Conservation (phyloP, 2,113 vertebrate species). For the Poeciliopsis occidentalis region DNA sequence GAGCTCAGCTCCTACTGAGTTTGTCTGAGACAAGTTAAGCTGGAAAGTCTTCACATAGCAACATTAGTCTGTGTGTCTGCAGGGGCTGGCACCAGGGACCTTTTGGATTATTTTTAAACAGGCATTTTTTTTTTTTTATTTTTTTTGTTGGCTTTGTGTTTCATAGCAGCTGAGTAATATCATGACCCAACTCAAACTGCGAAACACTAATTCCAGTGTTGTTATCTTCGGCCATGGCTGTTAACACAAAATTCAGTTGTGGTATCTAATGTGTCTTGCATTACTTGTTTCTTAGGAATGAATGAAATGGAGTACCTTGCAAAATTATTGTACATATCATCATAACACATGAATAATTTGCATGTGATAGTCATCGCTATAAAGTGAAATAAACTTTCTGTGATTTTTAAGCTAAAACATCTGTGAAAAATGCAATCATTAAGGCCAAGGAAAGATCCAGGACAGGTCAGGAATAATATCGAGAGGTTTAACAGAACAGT, state of each 20-base stretch:
- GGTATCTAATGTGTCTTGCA: background rate
- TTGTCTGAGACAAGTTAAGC: constrained; percentile 66
- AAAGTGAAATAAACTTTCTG: too few relatives aligned
- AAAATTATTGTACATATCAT: background rate
- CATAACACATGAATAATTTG: background rate
- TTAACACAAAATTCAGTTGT: background rate
- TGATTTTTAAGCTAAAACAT: too few relatives aligned
- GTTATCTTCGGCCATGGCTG: background rate
- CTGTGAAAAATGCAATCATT: too few relatives aligned
- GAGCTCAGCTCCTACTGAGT: constrained; percentile 65
- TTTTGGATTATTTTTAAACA: constrained; percentile 16
- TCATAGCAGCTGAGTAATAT: background rate
- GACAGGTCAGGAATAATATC: too few relatives aligned
- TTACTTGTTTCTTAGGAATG: background rate
- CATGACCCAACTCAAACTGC: constrained; percentile 21
- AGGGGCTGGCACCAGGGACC: constrained; percentile 3
- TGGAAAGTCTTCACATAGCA: constrained; percentile 51
- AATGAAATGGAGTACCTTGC: background rate
- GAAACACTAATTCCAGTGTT: background rate
- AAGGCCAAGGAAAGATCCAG: too few relatives aligned
- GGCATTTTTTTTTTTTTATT: constrained; percentile 7
- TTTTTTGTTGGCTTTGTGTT: constrained; percentile 18
- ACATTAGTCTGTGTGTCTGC: constrained; percentile 38
- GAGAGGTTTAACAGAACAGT: too few relatives aligned
- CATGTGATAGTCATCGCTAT: too few relatives aligned